phyloP scores from a whole-genome alignment of 1,140 invertebrate genomes.

The Cotesia vestalis region DNA sequence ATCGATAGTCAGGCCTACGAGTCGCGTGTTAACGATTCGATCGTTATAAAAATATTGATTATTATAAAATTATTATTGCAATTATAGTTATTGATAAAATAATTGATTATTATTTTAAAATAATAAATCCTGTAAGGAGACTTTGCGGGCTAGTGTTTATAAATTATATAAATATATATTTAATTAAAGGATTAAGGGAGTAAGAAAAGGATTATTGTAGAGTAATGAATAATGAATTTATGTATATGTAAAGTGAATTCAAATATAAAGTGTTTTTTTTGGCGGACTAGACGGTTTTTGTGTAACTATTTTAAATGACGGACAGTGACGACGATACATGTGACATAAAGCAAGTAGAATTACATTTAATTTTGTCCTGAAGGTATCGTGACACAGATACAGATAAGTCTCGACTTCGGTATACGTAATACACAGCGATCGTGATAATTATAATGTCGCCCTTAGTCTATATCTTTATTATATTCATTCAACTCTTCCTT shows the following conservation, averaged over 20 bases:
- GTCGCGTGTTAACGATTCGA: conserved; percentile 7
- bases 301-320: conserved; percentile 11
- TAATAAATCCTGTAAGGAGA: too few relatives aligned
- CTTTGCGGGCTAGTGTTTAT: too few relatives aligned
- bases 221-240: too few relatives aligned
- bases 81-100: too few relatives aligned
- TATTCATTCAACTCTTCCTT: not conserved
- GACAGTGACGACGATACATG: conserved; percentile 1
- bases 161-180: too few relatives aligned
- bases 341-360: not conserved
- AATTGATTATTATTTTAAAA: too few relatives aligned
- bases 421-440: conserved; percentile 15
- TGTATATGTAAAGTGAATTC: not conserved
- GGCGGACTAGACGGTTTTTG: conserved; percentile 1
- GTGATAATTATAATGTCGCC: not conserved
- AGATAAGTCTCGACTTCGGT: conserved; percentile 13
- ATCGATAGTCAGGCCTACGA: conserved; percentile 8
- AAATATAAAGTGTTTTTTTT: not conserved
- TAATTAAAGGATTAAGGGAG: not conserved
- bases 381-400: not conserved
- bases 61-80: not conserved
- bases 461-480: too few relatives aligned
- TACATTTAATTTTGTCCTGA: not conserved
- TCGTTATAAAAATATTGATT: not conserved
- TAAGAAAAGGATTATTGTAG: not conserved